A percentile compares a stretch with the other conserved stretches of the same genome.
These are phyloP conservation scores for Aepyceros melampus DNA, from an alignment of 2,113 vertebrate species.

Conservation along the genomic window DNA sequence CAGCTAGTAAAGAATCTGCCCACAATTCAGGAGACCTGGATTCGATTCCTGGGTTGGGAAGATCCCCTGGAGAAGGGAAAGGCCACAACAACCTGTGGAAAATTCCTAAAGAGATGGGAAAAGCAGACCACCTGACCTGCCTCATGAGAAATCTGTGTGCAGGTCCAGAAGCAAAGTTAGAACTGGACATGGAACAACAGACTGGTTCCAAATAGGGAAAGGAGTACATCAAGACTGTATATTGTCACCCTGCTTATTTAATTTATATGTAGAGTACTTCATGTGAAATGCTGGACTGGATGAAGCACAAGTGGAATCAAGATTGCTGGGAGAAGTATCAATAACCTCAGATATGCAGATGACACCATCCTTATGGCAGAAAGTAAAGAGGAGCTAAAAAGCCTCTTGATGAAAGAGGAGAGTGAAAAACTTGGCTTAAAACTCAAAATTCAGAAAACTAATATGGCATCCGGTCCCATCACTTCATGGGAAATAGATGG, in stretches of 20 bases:
- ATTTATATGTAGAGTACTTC: neutral
- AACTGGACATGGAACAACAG: neutral
- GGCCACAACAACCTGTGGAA: neutral
- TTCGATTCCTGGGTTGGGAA: neutral
- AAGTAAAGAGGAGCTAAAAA: neutral
- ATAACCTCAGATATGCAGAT: too few relatives aligned
- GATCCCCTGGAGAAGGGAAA: neutral
- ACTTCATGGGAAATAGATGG: neutral
- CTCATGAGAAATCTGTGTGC: too few relatives aligned
- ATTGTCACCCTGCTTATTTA: neutral
- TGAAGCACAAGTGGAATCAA: neutral
- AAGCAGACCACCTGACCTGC: too few relatives aligned
- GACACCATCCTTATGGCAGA: too few relatives aligned
- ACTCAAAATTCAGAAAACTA: neutral
- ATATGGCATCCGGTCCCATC: neutral
- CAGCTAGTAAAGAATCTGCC: neutral
- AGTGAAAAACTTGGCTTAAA: neutral
- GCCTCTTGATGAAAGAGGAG: neutral
- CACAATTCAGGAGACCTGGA: neutral
- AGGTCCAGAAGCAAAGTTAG: too few relatives aligned
- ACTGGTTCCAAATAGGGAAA: neutral
- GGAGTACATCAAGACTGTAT: neutral
- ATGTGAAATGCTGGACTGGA: neutral
- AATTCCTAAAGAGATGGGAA: too few relatives aligned
- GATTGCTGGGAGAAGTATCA: too few relatives aligned